These are phyloP conservation scores for Otus sunia DNA, from an alignment of 2,113 vertebrate genomes.

Conservation along the genomic window DNA sequence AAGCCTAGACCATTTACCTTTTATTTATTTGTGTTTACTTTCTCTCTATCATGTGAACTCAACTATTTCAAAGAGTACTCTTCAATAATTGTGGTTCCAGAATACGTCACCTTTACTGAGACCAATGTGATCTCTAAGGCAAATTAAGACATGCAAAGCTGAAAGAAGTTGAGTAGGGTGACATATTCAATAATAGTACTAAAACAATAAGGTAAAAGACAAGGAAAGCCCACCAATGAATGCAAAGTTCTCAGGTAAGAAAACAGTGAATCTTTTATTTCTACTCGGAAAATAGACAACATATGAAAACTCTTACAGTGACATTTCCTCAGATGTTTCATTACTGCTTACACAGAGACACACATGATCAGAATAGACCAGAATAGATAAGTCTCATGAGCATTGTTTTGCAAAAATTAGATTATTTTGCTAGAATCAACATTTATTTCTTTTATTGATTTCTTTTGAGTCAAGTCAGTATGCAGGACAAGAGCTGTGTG, in stretches of 20 bases:
- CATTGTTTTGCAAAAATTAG: background rate
- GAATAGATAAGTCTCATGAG: background rate
- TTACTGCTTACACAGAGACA: background rate
- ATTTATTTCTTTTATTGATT: background rate
- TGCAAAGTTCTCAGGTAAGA: background rate
- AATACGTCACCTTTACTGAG: background rate
- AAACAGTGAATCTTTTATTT: background rate
- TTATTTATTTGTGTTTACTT: background rate
- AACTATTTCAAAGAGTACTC: too few relatives aligned
- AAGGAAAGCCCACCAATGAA: background rate
- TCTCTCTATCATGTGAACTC: background rate
- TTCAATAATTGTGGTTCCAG: background rate
- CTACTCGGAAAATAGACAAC: background rate
- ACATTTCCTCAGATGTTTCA: background rate
- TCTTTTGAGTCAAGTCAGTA: background rate
- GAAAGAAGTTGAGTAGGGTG: background rate
- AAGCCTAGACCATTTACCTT: background rate
- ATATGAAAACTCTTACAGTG: background rate
- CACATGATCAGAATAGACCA: background rate
- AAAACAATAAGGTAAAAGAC: background rate
- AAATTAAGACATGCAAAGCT: background rate
- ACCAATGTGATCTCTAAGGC: background rate
- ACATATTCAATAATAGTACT: background rate
- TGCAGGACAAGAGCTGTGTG: background rate
- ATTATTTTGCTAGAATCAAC: background rate